phyloP scores from a whole-genome alignment of 1,140 invertebrate genomes.

The Sycobia sp. region DNA sequence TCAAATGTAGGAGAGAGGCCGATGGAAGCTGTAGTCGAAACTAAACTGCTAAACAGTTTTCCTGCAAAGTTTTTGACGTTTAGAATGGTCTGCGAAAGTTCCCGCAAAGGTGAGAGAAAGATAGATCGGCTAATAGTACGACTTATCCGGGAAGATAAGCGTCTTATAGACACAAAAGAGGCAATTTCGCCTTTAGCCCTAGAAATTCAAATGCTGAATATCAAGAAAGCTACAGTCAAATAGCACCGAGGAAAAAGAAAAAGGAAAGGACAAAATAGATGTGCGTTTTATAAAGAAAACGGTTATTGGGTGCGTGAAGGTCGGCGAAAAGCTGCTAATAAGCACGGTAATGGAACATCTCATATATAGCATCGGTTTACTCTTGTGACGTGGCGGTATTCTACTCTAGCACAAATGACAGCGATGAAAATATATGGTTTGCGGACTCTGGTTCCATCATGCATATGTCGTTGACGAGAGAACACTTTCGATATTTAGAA shows the following conservation, averaged over 20 bases:
- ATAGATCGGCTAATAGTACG: not conserved
- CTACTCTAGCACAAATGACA: too few relatives aligned
- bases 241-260: not conserved
- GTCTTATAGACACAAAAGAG: not conserved
- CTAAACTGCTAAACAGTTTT: not conserved
- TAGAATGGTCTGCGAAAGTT: not conserved
- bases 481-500: not conserved
- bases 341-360: not conserved
- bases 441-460: not conserved
- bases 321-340: too few relatives aligned
- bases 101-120: not conserved
- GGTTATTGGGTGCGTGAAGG: too few relatives aligned
- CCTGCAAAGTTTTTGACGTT: not conserved
- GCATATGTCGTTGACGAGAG: not conserved
- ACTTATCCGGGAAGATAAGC: not conserved
- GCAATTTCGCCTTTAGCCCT: not conserved
- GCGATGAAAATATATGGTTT: not conserved
- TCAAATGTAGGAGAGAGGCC: not conserved
- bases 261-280: too few relatives aligned
- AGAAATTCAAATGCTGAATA: not conserved
- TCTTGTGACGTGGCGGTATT: too few relatives aligned
- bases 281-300: too few relatives aligned
- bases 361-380: not conserved
- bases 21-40: not conserved
- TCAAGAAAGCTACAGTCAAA: not conserved